Conservation (phyloP, 2,888 invertebrate species). For the Pseudeuparius sepicola region DNA sequence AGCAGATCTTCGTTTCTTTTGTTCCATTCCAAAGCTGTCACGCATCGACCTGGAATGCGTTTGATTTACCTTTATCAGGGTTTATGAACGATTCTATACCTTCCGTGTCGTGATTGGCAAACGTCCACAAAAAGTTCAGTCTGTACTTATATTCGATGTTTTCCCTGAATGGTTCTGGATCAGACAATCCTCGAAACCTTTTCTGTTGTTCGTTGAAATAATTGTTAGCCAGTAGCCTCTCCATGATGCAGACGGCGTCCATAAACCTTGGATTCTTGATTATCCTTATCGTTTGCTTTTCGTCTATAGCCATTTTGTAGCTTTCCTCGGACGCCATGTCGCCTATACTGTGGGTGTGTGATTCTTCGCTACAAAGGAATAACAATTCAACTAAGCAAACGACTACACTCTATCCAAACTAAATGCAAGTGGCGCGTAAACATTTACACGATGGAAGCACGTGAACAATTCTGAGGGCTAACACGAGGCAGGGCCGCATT, state of each 20-base stretch:
- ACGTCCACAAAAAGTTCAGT: slow-evolving; percentile 55
- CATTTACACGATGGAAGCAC: too few species aligned
- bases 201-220: slow-evolving; percentile 54
- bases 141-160: slow-evolving; percentile 55
- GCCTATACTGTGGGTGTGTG: slow-evolving; percentile 25
- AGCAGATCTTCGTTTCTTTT: slow-evolving; percentile 55
- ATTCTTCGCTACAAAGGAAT: too few species aligned
- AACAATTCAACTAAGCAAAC: too few species aligned
- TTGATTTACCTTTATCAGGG: too few species aligned
- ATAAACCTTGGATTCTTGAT: slow-evolving; percentile 39
- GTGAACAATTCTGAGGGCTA: too few species aligned
- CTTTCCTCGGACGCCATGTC: slow-evolving; percentile 20
- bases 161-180: slow-evolving; percentile 47
- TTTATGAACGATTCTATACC: too few species aligned
- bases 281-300: slow-evolving; percentile 32
- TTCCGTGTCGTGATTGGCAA: slow-evolving; percentile 42
- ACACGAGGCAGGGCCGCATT: too few species aligned
- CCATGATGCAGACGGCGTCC: slow-evolving; percentile 53
- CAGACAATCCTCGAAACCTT: slow-evolving; percentile 52
- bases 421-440: too few species aligned
- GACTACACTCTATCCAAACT: too few species aligned
- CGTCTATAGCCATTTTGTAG: slow-evolving; percentile 23
- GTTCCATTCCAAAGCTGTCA: slow-evolving; percentile 55
- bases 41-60: slow-evolving; percentile 46
- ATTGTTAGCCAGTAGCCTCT: slow-evolving; percentile 58